Base-by-base conservation (phyloP, 2,113 vertebrate species). In the Pungitius pungitius region DNA sequence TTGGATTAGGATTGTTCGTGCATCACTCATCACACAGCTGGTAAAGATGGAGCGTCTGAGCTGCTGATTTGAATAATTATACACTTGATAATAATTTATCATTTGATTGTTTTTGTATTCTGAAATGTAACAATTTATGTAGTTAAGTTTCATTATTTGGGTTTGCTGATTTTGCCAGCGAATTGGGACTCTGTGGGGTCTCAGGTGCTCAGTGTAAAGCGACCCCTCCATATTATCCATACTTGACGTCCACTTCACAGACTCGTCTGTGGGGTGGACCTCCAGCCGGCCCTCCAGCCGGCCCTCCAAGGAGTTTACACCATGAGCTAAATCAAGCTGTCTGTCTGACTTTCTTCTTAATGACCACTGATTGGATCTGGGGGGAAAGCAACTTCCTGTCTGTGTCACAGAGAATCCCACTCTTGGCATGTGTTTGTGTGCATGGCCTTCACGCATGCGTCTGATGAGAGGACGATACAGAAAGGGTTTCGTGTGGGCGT, bases 401-500 rank as follows among this genome's bases (percentile, higher is more conserved):
- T 43, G 27, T 72, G 61, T 69, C 57, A 80, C 33, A n/a, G 69
- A 64, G 69, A 78, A 75, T 45, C 18, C 13, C 57, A 65, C 67
- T 45, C 69, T 61, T 79, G 65, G 47, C 22, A 24, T 39, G 9
- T 65, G 3, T 33, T 12, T 45, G 27, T 57, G 51, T 68, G 57
- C 52, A 56, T 61, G 57, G 66, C 18, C 59, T 70, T 67, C 54
- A 56, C 72, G 59, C 43, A 43, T 35, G 42, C 54, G 75, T 33
- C 52, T 8, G 26, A 66, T 70, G 55, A 73, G 57, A 64, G n/a
- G 47, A 78, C 27, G 0, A 43, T 52, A 56, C 73, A 85, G 83
- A 86, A 77, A 69, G 59, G 75, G 45, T 45, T 91, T 92, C 82
- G 83, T 81, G 73, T 85, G 77, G 76, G 83, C 49, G 67, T 78